Percentiles rank a stretch among this genome's conserved stretches.
These are phyloP conservation scores for Eupithecia centaureata DNA, from an alignment of 2,888 invertebrate species.

Conservation along the genomic window DNA sequence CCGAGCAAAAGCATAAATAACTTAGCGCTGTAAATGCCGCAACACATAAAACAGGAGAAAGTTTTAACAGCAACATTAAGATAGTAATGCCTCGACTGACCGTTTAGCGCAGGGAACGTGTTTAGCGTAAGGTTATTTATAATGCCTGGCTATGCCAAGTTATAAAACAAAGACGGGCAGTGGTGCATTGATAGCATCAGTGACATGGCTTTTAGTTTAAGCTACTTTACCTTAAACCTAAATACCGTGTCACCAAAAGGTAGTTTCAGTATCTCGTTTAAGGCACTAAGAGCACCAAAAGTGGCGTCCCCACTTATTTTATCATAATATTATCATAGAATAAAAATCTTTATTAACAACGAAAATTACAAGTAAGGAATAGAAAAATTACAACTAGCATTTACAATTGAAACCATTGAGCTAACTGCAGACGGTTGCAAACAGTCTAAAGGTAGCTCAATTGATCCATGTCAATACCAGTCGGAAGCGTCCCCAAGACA, in stretches of 20 bases:
- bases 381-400: too few species aligned
- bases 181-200: neutral
- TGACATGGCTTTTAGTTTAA: neutral
- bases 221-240: neutral
- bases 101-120: constrained; percentile 37
- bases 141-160: constrained; percentile 15
- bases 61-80: constrained; percentile 44
- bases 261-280: neutral
- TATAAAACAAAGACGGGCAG: constrained; percentile 19
- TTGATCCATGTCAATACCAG: too few species aligned
- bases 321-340: too few species aligned
- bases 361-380: too few species aligned
- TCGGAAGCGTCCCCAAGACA: too few species aligned
- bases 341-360: too few species aligned
- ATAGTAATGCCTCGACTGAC: constrained; percentile 36
- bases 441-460: too few species aligned
- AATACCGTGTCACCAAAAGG: too few species aligned
- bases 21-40: constrained; percentile 16
- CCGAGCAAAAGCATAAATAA: constrained; percentile 14
- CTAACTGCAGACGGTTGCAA: too few species aligned
- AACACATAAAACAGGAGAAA: constrained; percentile 37
- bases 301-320: too few species aligned
- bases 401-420: too few species aligned
- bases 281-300: too few species aligned
- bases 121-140: constrained; percentile 52